Conservation (phyloP, 1,140 invertebrate genomes). For the Temnothorax longispinosus region DNA sequence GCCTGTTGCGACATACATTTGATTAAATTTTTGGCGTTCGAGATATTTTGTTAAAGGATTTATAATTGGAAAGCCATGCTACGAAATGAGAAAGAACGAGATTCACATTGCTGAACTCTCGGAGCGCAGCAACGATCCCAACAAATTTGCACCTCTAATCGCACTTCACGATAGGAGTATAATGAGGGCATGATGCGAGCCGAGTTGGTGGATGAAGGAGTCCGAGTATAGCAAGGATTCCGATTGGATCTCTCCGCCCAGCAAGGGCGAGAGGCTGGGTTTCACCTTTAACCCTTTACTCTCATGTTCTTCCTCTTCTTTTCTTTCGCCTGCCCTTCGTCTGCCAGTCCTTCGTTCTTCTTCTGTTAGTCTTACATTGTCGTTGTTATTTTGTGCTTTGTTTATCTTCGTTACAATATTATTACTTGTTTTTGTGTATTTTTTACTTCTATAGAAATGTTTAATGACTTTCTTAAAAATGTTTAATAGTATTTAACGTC, state of each 20-base stretch:
- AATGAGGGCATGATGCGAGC: constrained; percentile 81
- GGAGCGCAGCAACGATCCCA: constrained; percentile 68
- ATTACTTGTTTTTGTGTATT: not conserved
- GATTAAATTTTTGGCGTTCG: not conserved
- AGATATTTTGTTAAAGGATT: not conserved
- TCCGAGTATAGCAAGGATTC: constrained; percentile 75
- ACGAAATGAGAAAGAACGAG: constrained; percentile 10
- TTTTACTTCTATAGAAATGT: not conserved
- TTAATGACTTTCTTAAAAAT: not conserved
- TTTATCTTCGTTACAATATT: constrained; percentile 64
- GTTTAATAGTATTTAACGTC: not conserved
- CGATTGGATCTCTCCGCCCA: constrained; percentile 83
- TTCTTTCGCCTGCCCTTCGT: constrained; percentile 64
- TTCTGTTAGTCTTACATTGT: constrained; percentile 51
- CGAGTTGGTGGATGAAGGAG: constrained; percentile 80
- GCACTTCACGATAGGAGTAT: constrained; percentile 76
- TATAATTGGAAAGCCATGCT: not conserved
- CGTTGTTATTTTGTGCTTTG: constrained; percentile 36
- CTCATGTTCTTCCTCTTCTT: constrained; percentile 68
- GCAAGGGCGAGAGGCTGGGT: constrained; percentile 83
- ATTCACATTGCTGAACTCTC: constrained; percentile 38
- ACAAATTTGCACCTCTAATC: constrained; percentile 78
- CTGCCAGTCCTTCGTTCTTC: constrained; percentile 64
- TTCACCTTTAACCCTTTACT: constrained; percentile 84
- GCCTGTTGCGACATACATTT: not conserved